Percentiles rank a stretch among this genome's conserved stretches.
Evolutionary conservation across 1,140 invertebrate species (phyloP).

Genomic region (Aradophagus sp.): DNA sequence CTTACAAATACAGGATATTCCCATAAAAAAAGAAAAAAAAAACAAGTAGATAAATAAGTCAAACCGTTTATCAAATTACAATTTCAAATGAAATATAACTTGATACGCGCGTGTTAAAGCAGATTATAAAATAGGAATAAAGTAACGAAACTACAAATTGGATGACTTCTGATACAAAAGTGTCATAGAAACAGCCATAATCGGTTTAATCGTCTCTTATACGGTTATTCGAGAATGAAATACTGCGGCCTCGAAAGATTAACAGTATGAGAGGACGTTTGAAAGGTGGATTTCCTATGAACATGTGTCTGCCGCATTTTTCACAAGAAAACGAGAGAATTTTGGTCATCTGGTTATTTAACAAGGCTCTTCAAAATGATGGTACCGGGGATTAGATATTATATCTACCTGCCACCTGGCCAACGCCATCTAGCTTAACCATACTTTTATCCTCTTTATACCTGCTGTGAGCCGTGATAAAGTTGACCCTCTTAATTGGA

Average conservation of each 20-base stretch:
- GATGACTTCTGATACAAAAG: slow-evolving; percentile 42
- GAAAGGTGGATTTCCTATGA: slow-evolving; percentile 43
- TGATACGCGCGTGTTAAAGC: too few relatives aligned
- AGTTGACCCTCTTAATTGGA: slow-evolving; percentile 56
- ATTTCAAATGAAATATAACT: too few relatives aligned
- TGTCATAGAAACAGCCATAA: slow-evolving; percentile 30
- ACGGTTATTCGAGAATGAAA: slow-evolving; percentile 24
- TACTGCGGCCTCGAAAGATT: slow-evolving; percentile 29
- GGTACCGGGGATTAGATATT: slow-evolving; percentile 55
- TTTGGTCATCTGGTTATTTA: slow-evolving; percentile 50
- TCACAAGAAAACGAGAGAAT: slow-evolving; percentile 50
- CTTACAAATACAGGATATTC: too few relatives aligned
- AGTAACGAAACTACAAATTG: slow-evolving; percentile 37
- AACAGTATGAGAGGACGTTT: slow-evolving; percentile 40
- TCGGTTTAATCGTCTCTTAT: slow-evolving; percentile 39
- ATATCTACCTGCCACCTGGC: slow-evolving; percentile 53
- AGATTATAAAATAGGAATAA: slow-evolving; percentile 32
- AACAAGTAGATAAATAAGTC: too few relatives aligned
- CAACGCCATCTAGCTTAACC: slow-evolving; percentile 42
- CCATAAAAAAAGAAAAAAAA: too few relatives aligned
- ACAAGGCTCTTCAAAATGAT: slow-evolving; percentile 52
- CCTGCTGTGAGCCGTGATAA: slow-evolving; percentile 47
- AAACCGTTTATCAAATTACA: background rate
- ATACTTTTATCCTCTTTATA: slow-evolving; percentile 49
- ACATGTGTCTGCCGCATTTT: slow-evolving; percentile 46